These are phyloP conservation scores for Poliocrania exsul DNA, from an alignment of 2,797 vertebrate genomes.

Conservation along the genomic window DNA sequence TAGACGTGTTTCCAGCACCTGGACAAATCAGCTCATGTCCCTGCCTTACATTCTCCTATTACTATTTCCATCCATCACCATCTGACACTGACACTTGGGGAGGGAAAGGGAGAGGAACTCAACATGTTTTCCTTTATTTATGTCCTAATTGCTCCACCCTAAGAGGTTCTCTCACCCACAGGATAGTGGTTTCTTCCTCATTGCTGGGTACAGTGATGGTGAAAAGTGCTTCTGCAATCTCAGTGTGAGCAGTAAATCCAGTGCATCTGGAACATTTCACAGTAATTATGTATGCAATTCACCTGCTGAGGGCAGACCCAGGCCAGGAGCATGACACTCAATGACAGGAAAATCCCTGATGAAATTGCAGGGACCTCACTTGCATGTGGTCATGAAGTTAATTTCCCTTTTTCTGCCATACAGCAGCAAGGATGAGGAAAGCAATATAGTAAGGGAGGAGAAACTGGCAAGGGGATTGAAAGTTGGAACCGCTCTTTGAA, in stretches of 20 bases:
- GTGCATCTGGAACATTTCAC: slow-evolving; percentile 25
- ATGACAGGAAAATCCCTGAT: background rate
- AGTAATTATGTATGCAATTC: background rate
- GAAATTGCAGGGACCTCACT: background rate
- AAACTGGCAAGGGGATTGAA: background rate
- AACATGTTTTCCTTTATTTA: slow-evolving; percentile 1
- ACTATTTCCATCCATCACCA: background rate
- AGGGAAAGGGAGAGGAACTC: background rate
- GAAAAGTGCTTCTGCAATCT: background rate
- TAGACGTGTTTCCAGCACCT: slow-evolving; percentile 11
- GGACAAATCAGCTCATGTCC: slow-evolving; percentile 1
- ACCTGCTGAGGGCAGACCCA: slow-evolving; percentile 5
- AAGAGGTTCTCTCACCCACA: background rate
- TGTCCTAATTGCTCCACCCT: background rate
- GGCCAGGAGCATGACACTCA: background rate
- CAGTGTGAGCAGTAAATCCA: background rate
- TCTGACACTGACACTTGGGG: background rate
- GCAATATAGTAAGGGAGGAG: background rate
- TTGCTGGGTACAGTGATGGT: background rate
- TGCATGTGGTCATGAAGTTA: background rate
- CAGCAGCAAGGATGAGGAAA: background rate
- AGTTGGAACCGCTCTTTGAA: background rate
- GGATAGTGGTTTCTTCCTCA: background rate
- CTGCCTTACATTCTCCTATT: background rate
- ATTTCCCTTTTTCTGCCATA: background rate